These are phyloP conservation scores for Littorina saxatilis DNA, from an alignment of 1,140 invertebrate genomes.

Conservation along the genomic window DNA sequence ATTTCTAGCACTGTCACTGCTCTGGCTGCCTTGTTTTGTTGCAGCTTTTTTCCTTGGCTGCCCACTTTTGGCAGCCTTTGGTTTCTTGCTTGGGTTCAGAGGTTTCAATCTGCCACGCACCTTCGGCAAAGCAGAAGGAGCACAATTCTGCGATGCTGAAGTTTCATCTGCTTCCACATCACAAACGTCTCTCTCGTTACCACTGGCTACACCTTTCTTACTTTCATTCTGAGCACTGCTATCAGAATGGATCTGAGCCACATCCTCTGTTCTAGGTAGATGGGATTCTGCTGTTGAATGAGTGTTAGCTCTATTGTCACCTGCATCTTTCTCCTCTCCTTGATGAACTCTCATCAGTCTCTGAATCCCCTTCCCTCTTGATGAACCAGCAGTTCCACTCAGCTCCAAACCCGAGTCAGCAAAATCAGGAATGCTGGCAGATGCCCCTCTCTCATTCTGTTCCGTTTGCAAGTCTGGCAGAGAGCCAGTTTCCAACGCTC, in stretches of 20 bases:
- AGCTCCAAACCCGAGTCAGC: conserved; percentile 66
- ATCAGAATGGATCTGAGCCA: too few relatives aligned
- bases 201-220: too few relatives aligned
- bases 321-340: too few relatives aligned
- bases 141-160: neutral
- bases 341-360: neutral
- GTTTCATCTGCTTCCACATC: too few relatives aligned
- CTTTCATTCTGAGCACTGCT: too few relatives aligned
- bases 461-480: conserved; percentile 56
- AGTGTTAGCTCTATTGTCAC: too few relatives aligned
- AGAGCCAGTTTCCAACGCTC: conserved; percentile 36
- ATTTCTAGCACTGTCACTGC: neutral
- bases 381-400: conserved; percentile 39
- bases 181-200: too few relatives aligned
- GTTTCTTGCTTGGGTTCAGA: neutral
- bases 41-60: neutral
- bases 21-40: neutral
- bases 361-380: neutral
- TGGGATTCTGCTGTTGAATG: too few relatives aligned
- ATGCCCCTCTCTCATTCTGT: neutral
- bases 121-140: conserved; percentile 1
- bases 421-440: conserved; percentile 19
- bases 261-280: too few relatives aligned
- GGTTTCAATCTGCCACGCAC: neutral
- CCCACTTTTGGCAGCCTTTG: neutral